Percentiles rank a stretch among this genome's conserved stretches.
Evolutionary conservation across 2,797 vertebrate genomes (phyloP).

Genomic region (Spizella passerina): DNA sequence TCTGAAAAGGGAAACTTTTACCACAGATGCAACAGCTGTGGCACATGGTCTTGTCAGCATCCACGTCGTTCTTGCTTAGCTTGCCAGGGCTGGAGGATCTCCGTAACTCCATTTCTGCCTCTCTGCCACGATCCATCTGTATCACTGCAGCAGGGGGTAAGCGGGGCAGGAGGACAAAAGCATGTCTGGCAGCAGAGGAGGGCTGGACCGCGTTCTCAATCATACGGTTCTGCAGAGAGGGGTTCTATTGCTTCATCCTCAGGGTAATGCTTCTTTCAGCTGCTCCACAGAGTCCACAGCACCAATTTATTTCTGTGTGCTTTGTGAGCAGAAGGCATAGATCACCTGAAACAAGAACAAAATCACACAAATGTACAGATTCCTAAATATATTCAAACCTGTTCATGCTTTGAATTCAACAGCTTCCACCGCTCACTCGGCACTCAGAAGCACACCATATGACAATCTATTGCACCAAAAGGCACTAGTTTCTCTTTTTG

Average conservation of each 20-base stretch:
- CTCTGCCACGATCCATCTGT: slow-evolving; percentile 81
- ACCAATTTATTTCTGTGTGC: background rate
- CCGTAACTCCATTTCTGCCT: slow-evolving; percentile 80
- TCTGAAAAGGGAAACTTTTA: slow-evolving; percentile 94
- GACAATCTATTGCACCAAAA: background rate
- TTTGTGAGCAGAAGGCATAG: background rate
- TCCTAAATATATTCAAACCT: background rate
- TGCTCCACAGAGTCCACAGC: background rate
- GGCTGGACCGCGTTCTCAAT: slow-evolving; percentile 19
- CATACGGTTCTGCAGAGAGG: slow-evolving; percentile 16
- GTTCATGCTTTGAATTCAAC: background rate
- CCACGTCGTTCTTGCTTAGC: slow-evolving; percentile 71
- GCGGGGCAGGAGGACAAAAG: background rate
- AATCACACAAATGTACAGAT: background rate
- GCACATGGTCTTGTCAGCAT: slow-evolving; percentile 80
- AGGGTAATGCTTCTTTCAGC: background rate
- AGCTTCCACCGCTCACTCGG: fast-evolving
- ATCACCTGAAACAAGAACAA: slow-evolving; percentile 70
- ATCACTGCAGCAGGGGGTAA: slow-evolving; percentile 10
- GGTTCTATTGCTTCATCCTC: slow-evolving; percentile 67
- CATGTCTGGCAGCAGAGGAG: slow-evolving; percentile 11
- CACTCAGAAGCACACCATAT: background rate
- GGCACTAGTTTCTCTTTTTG: background rate
- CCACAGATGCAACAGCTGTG: slow-evolving; percentile 92
- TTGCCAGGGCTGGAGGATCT: slow-evolving; percentile 77